phyloP scores from a whole-genome alignment of 2,113 vertebrate species.

The Turdus rufiventris region DNA sequence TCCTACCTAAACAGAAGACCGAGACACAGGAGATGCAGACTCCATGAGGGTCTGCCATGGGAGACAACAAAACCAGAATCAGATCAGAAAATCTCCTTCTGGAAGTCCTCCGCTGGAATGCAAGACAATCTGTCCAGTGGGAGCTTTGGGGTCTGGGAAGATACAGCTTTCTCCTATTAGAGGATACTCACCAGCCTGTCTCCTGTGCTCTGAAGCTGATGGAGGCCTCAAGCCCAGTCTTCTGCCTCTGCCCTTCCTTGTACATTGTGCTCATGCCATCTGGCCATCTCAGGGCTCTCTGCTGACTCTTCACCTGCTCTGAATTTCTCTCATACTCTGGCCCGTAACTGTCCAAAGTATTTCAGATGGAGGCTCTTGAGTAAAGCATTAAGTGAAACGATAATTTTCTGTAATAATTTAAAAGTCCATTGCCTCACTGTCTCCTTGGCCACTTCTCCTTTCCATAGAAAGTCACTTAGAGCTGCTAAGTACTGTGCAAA shows the following conservation, averaged over 20 bases:
- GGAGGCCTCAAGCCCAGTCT: not conserved
- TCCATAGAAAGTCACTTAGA: not conserved
- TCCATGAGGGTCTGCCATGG: not conserved
- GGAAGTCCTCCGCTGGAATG: not conserved
- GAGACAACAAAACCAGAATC: not conserved
- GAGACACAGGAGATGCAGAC: not conserved
- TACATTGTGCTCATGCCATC: not conserved
- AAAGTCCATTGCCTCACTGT: not conserved
- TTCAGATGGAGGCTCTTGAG: not conserved
- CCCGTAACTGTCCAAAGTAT: not conserved
- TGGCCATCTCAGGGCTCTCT: not conserved
- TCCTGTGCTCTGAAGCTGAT: not conserved
- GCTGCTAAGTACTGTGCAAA: not conserved
- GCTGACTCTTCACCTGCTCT: not conserved
- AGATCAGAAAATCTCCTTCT: not conserved
- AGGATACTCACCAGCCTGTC: not conserved
- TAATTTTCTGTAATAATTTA: not conserved
- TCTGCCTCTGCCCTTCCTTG: not conserved
- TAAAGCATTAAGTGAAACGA: not conserved
- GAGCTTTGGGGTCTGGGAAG: not conserved
- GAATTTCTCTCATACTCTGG: not conserved
- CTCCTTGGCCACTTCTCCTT: not conserved
- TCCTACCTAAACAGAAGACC: not conserved
- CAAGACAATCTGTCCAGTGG: not conserved
- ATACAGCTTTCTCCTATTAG: not conserved